Conservation (phyloP, 2,113 vertebrate genomes). For the Strix uralensis region DNA sequence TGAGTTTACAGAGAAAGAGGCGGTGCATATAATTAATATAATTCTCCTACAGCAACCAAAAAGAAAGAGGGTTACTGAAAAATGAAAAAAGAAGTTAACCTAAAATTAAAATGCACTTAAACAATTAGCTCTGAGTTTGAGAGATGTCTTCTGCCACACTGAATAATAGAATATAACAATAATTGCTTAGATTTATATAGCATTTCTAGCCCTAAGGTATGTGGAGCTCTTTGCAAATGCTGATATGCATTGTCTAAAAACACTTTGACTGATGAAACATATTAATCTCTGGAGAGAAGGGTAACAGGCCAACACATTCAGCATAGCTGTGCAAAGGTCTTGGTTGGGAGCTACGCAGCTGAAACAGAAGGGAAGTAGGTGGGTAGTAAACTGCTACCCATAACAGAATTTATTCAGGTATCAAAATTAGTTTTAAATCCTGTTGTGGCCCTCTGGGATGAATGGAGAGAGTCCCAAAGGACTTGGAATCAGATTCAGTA, state of each 20-base stretch:
- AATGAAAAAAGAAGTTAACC: neutral
- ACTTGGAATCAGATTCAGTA: neutral
- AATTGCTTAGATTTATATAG: neutral
- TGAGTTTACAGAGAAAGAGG: neutral
- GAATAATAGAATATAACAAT: neutral
- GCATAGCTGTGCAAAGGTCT: neutral
- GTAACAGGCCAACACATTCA: neutral
- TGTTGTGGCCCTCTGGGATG: neutral
- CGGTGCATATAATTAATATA: neutral
- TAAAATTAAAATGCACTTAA: conserved; percentile 28
- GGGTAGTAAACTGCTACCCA: neutral
- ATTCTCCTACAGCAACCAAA: neutral
- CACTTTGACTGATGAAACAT: neutral
- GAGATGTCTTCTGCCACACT: neutral
- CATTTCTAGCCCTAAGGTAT: neutral
- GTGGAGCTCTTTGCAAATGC: neutral
- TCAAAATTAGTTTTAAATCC: neutral
- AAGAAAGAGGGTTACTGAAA: neutral
- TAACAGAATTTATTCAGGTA: neutral
- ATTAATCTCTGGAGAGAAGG: neutral
- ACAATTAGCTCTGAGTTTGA: neutral
- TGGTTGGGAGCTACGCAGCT: neutral
- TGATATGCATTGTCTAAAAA: neutral
- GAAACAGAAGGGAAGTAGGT: neutral
- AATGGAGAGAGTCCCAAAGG: neutral